Conservation (phyloP, 2,113 vertebrate species). For the Nasalis larvatus region DNA sequence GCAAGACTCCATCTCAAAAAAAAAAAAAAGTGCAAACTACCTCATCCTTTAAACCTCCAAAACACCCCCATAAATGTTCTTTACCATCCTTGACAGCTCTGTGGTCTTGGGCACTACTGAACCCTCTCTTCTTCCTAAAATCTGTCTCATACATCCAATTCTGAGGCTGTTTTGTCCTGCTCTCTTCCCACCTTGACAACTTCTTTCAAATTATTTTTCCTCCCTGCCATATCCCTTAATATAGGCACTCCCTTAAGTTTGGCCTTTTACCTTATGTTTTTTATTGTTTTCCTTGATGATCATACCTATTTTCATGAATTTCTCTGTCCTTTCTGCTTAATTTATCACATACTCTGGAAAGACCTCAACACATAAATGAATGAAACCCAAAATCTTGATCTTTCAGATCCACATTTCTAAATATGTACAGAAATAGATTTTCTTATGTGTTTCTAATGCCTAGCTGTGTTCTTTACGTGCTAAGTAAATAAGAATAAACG, state of each 20-base stretch:
- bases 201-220: background rate
- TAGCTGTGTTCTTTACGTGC: background rate
- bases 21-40: background rate
- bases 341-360: background rate
- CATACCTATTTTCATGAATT: background rate
- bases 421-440: background rate
- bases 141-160: background rate
- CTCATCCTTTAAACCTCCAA: background rate
- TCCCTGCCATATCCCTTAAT: background rate
- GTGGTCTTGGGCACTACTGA: background rate
- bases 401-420: conserved; percentile 8
- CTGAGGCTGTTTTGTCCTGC: background rate
- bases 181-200: background rate
- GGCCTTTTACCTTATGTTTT: background rate
- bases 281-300: background rate
- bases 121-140: background rate
- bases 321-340: background rate
- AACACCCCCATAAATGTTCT: background rate
- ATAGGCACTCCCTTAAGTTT: too few species aligned
- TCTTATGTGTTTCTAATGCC: background rate
- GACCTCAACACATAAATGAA: background rate
- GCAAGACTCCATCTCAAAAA: too few species aligned
- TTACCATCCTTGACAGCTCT: background rate
- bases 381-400: background rate
- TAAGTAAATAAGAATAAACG: background rate